Evolutionary conservation across 2,888 invertebrate species (phyloP), one percentile per base, ranked within the genome.

Genomic region (Xylophagus ater): DNA sequence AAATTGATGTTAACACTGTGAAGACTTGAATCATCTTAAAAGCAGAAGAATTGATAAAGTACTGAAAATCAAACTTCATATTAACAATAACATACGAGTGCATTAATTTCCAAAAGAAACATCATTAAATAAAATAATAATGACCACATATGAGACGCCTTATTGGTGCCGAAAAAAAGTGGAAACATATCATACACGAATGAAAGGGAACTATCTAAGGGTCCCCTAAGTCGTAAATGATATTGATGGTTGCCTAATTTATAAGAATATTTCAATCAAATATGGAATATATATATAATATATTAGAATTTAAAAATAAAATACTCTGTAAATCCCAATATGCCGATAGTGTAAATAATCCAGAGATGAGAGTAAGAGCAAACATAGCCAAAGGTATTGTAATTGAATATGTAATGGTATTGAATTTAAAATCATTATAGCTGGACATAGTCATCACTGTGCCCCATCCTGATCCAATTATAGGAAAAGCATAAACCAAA

Each of bases 391-490:
- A 23, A 8, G 38, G 38, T 23, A 39, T 26, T 6, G 18, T 3
- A 13, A 39, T 33, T 8, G 59, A 56, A 15, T 53, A 53, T 8
- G 34, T 46, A 59, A 75, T 69, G 49, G 78, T 79, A 48, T 79
- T 76, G 47, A 82, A 80, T 51, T 74, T 70, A 54, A 83, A 84
- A 44, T 71, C 69, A 56, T 86, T 87, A 57, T 79, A 86, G 58
- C 87, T 87, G 20, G 86, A 80, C 73, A 85, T 78, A 49, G 83
- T 79, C 40, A 86, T 70, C 26, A 87, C 72, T 4, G 81, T 79
- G 20, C 87, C 87, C 79, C 84, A 85, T 1, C 86, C 85, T 0
- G 84, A 79, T 1, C 90, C 90, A 18, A 90, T 76, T 0, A 87
- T 86, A 56, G 80, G 87, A 60, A 89, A 14, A 10, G 21, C n/a